Conservation (phyloP, 2,888 invertebrate species). For the Tigriopus californicus region DNA sequence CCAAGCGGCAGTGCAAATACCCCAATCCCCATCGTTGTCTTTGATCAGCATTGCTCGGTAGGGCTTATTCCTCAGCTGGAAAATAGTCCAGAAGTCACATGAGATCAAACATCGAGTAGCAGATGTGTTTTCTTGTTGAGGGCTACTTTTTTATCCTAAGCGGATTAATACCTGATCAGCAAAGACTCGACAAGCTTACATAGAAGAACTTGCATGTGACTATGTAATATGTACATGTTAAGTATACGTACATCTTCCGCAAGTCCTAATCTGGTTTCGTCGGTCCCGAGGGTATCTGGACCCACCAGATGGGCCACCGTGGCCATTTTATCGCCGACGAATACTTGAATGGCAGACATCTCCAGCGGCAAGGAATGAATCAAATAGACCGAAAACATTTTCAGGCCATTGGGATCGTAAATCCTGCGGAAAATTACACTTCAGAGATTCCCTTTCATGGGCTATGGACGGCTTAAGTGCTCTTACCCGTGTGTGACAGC, state of each 20-base stretch:
- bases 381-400: background rate
- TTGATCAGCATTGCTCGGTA: slow-evolving; percentile 15
- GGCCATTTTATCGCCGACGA: slow-evolving; percentile 11
- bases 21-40: slow-evolving; percentile 16
- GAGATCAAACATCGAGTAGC: background rate
- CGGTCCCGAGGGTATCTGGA: background rate
- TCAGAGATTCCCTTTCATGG: background rate
- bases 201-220: background rate
- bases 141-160: background rate
- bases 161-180: background rate
- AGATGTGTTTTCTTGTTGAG: background rate
- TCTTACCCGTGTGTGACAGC: slow-evolving; percentile 15
- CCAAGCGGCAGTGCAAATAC: slow-evolving; percentile 6
- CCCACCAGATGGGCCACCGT: slow-evolving; percentile 12
- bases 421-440: background rate
- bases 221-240: background rate
- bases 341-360: slow-evolving; percentile 12
- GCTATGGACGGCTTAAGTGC: background rate
- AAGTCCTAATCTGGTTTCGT: background rate
- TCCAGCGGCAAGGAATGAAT: slow-evolving; percentile 10
- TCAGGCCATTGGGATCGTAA: background rate
- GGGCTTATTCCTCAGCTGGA: background rate
- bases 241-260: background rate
- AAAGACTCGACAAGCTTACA: background rate
- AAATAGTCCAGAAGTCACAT: too few relatives aligned